Conservation (phyloP, 2,888 invertebrate species). For the Aphidius colemani region DNA sequence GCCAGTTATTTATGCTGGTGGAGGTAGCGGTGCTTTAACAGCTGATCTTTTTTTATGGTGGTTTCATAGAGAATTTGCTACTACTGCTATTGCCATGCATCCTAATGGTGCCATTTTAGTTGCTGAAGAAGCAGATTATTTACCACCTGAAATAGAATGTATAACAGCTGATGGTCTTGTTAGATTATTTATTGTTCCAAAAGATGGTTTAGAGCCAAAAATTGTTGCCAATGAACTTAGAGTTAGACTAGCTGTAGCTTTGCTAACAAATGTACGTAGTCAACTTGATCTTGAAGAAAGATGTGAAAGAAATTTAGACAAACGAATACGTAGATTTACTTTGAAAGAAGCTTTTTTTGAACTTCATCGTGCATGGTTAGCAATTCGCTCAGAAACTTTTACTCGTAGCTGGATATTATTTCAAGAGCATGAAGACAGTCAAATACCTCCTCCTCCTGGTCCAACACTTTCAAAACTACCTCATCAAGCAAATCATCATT, state of each 20-base stretch:
- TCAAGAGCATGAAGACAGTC: slow-evolving; percentile 41
- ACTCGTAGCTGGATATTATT: slow-evolving; percentile 53
- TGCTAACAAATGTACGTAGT: slow-evolving; percentile 41
- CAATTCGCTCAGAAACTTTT: slow-evolving; percentile 59
- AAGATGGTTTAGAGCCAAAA: slow-evolving; percentile 43
- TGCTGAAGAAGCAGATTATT: slow-evolving; percentile 54
- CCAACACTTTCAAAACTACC: slow-evolving; percentile 24
- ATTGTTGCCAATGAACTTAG: slow-evolving; percentile 56
- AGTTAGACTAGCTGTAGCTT: slow-evolving; percentile 51
- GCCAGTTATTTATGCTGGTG: slow-evolving; percentile 62
- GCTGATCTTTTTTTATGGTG: slow-evolving; percentile 62
- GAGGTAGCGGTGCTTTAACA: slow-evolving; percentile 58
- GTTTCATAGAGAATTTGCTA: slow-evolving; percentile 62
- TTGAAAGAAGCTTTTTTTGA: slow-evolving; percentile 61
- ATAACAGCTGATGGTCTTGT: slow-evolving; percentile 57
- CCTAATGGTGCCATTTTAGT: slow-evolving; percentile 58
- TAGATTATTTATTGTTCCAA: slow-evolving; percentile 48
- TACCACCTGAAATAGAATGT: slow-evolving; percentile 55
- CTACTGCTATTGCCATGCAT: slow-evolving; percentile 60
- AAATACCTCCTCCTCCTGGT: slow-evolving; percentile 1
- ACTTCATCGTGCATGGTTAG: slow-evolving; percentile 60
- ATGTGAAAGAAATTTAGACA: slow-evolving; percentile 27
- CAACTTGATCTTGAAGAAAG: slow-evolving; percentile 30
- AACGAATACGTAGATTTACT: slow-evolving; percentile 48
- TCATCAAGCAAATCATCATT: slow-evolving; percentile 32